A percentile compares a stretch with the other conserved stretches of the same genome.
Conservation (phyloP, 1,140 invertebrate genomes). For the Caerostris extrusa region DNA sequence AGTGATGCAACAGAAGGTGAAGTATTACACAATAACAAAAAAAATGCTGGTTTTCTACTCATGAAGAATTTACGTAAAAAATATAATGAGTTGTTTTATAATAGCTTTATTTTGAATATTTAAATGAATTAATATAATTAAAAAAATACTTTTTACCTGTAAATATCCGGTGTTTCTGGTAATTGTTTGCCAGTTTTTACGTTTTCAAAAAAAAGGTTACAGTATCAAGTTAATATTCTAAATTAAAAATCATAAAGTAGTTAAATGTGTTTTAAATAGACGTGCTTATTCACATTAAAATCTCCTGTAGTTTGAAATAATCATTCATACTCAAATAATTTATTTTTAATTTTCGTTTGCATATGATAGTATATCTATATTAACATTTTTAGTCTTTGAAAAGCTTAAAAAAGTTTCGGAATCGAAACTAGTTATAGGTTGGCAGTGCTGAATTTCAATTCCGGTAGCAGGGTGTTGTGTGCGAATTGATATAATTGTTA, state of each 20-base stretch:
- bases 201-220: neutral
- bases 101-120: neutral
- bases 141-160: neutral
- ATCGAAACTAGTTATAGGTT: neutral
- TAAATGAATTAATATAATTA: neutral
- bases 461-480: neutral
- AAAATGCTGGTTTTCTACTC: no score
- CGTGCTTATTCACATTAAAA: no score
- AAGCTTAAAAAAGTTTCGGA: neutral
- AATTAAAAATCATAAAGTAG: neutral
- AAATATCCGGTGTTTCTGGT: slow-evolving; percentile 1
- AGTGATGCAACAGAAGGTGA: neutral
- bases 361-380: no score
- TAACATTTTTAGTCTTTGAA: no score
- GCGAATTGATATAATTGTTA: neutral
- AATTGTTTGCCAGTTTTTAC: neutral
- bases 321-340: no score
- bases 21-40: neutral
- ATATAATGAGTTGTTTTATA: neutral
- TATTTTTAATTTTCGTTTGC: no score
- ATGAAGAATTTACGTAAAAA: neutral
- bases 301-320: no score
- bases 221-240: neutral
- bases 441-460: neutral
- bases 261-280: no score